Evolutionary conservation across 2,797 vertebrate genomes (phyloP).

Genomic region (Artibeus lituratus): DNA sequence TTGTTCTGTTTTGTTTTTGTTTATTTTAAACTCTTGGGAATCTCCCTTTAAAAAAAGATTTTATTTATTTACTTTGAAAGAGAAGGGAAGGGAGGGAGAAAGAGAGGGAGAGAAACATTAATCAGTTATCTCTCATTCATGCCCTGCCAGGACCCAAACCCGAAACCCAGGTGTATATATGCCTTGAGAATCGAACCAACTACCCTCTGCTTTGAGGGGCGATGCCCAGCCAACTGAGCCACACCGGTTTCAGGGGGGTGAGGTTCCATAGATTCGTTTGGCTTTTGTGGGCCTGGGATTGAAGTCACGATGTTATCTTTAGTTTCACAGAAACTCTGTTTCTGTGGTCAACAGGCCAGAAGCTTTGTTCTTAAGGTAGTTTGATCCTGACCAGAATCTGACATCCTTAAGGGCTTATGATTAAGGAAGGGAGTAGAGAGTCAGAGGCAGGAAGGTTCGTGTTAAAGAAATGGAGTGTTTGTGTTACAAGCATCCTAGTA

Average conservation of each 20-base stretch:
- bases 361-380: not conserved
- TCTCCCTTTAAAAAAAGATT: not conserved
- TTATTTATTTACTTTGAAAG: not conserved
- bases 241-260: not conserved
- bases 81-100: not conserved
- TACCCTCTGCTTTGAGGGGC: not conserved
- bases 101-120: not conserved
- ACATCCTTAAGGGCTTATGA: not conserved
- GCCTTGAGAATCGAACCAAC: not conserved
- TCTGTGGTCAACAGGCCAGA: not conserved
- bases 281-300: not conserved
- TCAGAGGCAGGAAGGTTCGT: not conserved
- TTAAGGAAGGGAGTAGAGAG: not conserved
- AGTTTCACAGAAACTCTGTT: not conserved
- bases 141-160: not conserved
- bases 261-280: not conserved
- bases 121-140: not conserved
- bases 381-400: not conserved
- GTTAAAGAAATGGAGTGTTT: not conserved
- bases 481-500: not conserved
- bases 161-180: not conserved
- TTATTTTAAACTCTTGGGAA: not conserved
- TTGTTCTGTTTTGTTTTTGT: not conserved
- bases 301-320: not conserved
- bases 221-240: not conserved